phyloP scores from a whole-genome alignment of 2,113 vertebrate species.

The Pelecanoides urinatrix region DNA sequence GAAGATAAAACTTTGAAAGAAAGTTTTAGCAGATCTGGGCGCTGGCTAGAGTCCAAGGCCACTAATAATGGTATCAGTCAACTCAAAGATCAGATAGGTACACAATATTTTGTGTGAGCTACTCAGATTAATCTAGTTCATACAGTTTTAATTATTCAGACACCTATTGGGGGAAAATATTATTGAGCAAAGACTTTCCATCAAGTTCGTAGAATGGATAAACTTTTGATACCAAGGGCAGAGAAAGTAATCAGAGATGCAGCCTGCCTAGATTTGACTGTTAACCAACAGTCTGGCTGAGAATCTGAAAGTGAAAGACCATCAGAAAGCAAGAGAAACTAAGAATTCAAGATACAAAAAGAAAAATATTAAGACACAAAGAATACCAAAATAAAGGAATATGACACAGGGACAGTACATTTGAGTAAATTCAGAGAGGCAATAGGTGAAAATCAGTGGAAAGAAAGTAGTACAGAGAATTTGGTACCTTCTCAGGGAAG shows the following conservation, averaged over 20 bases:
- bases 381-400: not conserved
- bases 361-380: not conserved
- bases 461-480: not conserved
- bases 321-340: not conserved
- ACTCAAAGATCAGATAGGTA: not conserved
- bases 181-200: not conserved
- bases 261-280: not conserved
- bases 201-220: not conserved
- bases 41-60: not conserved
- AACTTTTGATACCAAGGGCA: not conserved
- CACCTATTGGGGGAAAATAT: not conserved
- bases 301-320: not conserved
- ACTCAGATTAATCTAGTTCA: not conserved
- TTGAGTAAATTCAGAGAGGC: not conserved
- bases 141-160: not conserved
- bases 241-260: not conserved
- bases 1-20: not conserved
- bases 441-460: not conserved
- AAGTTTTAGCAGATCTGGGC: not conserved
- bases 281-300: not conserved
- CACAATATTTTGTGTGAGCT: not conserved
- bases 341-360: not conserved
- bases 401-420: not conserved
- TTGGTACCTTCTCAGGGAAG: not conserved
- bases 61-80: not conserved